Percentiles rank a stretch among this genome's conserved stretches.
phyloP scores from a whole-genome alignment of 2,797 vertebrate species.

The Acanthurus lineatus region DNA sequence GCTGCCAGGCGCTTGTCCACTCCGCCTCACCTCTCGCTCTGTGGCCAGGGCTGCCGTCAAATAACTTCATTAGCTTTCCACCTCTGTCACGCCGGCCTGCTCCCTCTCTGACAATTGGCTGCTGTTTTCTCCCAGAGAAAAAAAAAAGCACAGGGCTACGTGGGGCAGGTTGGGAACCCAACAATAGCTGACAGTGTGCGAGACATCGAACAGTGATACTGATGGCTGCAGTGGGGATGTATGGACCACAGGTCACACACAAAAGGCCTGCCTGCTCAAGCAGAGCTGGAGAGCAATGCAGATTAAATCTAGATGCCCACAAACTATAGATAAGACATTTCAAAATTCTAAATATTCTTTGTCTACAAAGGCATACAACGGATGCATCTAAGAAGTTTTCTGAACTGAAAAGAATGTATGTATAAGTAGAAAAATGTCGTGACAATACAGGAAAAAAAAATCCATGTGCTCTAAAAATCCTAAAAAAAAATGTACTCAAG shows the following conservation, averaged over 20 bases:
- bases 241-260: constrained; percentile 80
- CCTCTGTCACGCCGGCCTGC: constrained; percentile 87
- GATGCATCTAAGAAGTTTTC: neutral
- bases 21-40: constrained; percentile 86
- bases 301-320: constrained; percentile 61
- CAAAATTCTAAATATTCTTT: constrained; percentile 7
- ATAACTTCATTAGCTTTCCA: constrained; percentile 90
- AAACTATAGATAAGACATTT: constrained; percentile 28
- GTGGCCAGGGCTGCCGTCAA: constrained; percentile 85
- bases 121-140: constrained; percentile 73
- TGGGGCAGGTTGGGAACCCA: constrained; percentile 83
- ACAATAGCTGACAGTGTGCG: constrained; percentile 83
- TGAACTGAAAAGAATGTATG: neutral
- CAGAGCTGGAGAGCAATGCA: constrained; percentile 60
- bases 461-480: neutral
- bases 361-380: neutral
- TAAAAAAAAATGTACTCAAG: neutral
- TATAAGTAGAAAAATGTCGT: neutral
- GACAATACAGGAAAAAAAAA: neutral
- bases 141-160: constrained; percentile 68
- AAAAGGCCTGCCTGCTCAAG: constrained; percentile 73
- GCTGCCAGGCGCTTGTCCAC: constrained; percentile 86
- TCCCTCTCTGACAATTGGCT: constrained; percentile 86
- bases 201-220: constrained; percentile 82
- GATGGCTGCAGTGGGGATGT: constrained; percentile 82